These are phyloP conservation scores for Dione vanillae DNA, from an alignment of 2,888 invertebrate genomes.

Conservation along the genomic window DNA sequence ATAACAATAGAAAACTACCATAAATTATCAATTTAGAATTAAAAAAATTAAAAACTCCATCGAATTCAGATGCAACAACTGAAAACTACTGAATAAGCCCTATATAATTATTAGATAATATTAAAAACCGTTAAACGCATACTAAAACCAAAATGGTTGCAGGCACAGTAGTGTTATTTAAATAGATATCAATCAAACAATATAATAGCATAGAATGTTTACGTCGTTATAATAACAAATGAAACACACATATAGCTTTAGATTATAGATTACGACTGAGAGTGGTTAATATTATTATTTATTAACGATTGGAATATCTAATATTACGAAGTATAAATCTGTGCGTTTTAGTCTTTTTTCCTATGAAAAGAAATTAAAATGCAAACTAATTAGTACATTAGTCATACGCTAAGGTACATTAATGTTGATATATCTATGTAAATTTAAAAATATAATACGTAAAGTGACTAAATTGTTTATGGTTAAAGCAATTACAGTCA, in stretches of 20 bases:
- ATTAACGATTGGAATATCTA: neutral
- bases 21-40: neutral
- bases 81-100: neutral
- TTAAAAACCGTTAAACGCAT: neutral
- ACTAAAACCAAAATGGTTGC: neutral
- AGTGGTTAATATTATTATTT: constrained; percentile 11
- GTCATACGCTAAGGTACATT: neutral
- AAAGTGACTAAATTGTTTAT: constrained; percentile 9
- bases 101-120: too few relatives aligned
- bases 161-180: neutral
- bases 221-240: constrained; percentile 6
- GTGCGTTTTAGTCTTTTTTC: neutral
- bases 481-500: constrained; percentile 11
- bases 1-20: neutral
- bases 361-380: neutral
- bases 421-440: neutral
- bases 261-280: constrained; percentile 4
- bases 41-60: neutral
- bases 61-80: neutral
- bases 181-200: constrained; percentile 19
- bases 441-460: constrained; percentile 6
- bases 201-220: constrained; percentile 6
- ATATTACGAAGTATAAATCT: neutral
- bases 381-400: constrained; percentile 8
- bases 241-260: neutral